Evolutionary conservation across 2,797 vertebrate species (phyloP), one percentile per base, ranked within the genome.

Genomic region (Yasuhikotakia modesta): DNA sequence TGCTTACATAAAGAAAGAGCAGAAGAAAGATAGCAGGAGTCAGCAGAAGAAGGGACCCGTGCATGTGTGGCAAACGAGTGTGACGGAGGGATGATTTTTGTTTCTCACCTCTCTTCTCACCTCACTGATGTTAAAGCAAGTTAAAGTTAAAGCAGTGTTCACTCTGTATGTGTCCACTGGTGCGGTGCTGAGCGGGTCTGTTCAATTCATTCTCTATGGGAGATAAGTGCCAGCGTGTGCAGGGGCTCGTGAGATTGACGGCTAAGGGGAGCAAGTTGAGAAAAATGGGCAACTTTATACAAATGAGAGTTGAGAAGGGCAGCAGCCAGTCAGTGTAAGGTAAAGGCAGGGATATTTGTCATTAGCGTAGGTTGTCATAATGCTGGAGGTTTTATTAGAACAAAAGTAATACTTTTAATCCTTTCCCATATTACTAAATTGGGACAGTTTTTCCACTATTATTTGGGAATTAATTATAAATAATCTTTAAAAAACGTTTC

Each of bases 21-120:
- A 53, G 3, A 39, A 21, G 66, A 46, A 78, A 82, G 55, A 72
- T 69, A 63, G 67, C 14, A 55, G 14, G 57, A 82, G 75, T 79
- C 83, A 82, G 81, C 78, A 80, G 75, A 81, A 84, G 46, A 61
- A 81, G 48, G 80, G 55, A 63, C 35, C 69, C 70, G 74, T 74
- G 66, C 72, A 80, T 80, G n/a, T n/a, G n/a, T 43, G 74, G 70
- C 45, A 78, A 84, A 72, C 1, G 71, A 71, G 46, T 24, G 5
- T 19, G 60, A 80, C 52, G 50, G 64, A 71, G 32, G 74, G 64
- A 75, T 76, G 80, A 80, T 48, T 66, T 30, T 65, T 73, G 22
- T n/a, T 76, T 21, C 48, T 66, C 75, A 78, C 46, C 70, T 30
- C 61, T 74, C 63, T 78, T 61, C 60, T 45, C 30, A 55, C 30